phyloP scores from a whole-genome alignment of 2,888 invertebrate species.

The Pristionchus japonicus region DNA sequence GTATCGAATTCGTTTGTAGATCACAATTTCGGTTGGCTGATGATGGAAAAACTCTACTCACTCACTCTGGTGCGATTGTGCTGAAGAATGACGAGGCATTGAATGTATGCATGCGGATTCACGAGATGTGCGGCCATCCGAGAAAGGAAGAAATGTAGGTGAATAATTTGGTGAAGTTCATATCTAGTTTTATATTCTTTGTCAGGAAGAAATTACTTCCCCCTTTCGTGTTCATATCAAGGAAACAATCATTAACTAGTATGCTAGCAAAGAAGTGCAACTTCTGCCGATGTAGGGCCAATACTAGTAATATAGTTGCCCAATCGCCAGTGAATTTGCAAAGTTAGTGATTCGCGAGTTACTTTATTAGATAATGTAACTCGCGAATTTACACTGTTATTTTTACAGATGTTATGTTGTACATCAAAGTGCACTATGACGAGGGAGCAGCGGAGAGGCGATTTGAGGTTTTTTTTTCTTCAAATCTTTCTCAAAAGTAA shows the following conservation, averaged over 20 bases:
- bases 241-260: background rate
- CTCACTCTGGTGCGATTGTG: background rate
- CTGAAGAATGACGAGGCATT: constrained; percentile 14
- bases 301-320: background rate
- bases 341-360: background rate
- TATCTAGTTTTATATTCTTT: background rate
- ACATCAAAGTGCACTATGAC: constrained; percentile 7
- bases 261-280: background rate
- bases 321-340: background rate
- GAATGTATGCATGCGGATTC: background rate
- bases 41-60: constrained; percentile 11
- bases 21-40: background rate
- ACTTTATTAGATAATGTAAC: too few species aligned
- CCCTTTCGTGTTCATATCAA: background rate
- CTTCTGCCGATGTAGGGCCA: background rate
- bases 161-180: background rate
- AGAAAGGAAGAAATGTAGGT: background rate
- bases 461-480: background rate
- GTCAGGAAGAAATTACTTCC: background rate
- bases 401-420: background rate
- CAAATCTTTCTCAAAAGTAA: background rate
- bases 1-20: background rate
- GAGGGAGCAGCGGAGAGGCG: background rate
- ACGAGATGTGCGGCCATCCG: background rate
- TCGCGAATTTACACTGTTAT: too few species aligned